These are phyloP conservation scores for Macroramphosus scolopax DNA, from an alignment of 2,797 vertebrate genomes.

Conservation along the genomic window DNA sequence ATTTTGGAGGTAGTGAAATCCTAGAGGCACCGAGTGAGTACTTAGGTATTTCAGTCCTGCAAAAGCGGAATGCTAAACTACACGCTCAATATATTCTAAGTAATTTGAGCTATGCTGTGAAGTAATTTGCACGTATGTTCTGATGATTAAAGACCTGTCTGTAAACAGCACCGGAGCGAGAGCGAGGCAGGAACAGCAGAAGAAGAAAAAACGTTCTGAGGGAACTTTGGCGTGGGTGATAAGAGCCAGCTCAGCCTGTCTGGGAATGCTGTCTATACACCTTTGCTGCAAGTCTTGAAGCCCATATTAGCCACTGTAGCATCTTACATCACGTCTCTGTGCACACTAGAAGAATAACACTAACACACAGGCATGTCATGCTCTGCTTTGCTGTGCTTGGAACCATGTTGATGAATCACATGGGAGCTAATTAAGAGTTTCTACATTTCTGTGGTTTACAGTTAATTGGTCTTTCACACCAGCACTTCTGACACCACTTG, in stretches of 20 bases:
- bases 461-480: slow-evolving; percentile 3
- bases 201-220: slow-evolving; percentile 28
- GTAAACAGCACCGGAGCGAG: slow-evolving; percentile 27
- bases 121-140: slow-evolving; percentile 46
- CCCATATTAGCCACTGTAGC: slow-evolving; percentile 7
- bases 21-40: background rate
- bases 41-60: background rate
- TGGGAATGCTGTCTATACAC: slow-evolving; percentile 61
- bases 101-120: slow-evolving; percentile 34
- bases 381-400: background rate
- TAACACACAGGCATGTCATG: slow-evolving; percentile 9
- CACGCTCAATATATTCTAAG: slow-evolving; percentile 8
- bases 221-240: slow-evolving; percentile 29
- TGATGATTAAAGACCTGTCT: slow-evolving; percentile 34
- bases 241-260: slow-evolving; percentile 54
- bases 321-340: slow-evolving; percentile 5
- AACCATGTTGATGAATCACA: too few relatives aligned
- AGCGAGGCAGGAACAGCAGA: slow-evolving; percentile 17
- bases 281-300: slow-evolving; percentile 43
- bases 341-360: slow-evolving; percentile 6
- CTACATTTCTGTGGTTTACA: slow-evolving; percentile 4
- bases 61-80: slow-evolving; percentile 25
- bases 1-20: background rate
- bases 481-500: background rate
- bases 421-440: slow-evolving; percentile 26